Evolutionary conservation across 2,888 invertebrate genomes (phyloP).

Genomic region (Nesidiocoris tenuis): DNA sequence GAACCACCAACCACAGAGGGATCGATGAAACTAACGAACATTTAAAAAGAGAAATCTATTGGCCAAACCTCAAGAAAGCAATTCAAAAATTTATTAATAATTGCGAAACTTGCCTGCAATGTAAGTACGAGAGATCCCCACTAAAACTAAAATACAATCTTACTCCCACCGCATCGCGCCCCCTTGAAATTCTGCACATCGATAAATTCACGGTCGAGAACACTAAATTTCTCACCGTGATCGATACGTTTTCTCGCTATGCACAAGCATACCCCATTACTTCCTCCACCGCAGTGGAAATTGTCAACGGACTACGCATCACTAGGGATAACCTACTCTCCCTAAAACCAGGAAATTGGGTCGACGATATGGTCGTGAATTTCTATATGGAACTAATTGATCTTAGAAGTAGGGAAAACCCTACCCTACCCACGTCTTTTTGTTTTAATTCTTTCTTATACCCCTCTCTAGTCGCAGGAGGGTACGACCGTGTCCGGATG

Average conservation of each 20-base stretch:
- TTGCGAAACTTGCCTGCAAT: constrained; percentile 49
- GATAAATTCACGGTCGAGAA: constrained; percentile 41
- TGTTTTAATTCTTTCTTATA: constrained; percentile 19
- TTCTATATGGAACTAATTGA: constrained; percentile 17
- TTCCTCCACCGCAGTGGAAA: no score
- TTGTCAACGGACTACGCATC: constrained; percentile 7
- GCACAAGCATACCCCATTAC: no score
- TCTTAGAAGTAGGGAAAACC: constrained; percentile 1
- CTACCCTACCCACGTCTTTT: not conserved
- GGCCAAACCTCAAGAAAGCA: constrained; percentile 51
- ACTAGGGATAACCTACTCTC: not conserved
- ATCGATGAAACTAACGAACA: constrained; percentile 5
- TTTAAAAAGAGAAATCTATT: constrained; percentile 48
- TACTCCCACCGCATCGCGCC: constrained; percentile 47
- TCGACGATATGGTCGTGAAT: constrained; percentile 10
- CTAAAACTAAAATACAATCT: not conserved
- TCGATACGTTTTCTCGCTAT: no score
- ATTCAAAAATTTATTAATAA: constrained; percentile 48
- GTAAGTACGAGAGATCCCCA: not conserved
- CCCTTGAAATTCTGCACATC: constrained; percentile 48
- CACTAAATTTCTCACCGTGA: constrained; percentile 45
- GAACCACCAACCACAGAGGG: not conserved
- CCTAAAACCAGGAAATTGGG: not conserved
- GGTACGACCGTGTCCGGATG: constrained; percentile 5
- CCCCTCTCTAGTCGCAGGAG: not conserved